Conservation (phyloP, 1,140 invertebrate genomes). For the Drosophila serrata region DNA sequence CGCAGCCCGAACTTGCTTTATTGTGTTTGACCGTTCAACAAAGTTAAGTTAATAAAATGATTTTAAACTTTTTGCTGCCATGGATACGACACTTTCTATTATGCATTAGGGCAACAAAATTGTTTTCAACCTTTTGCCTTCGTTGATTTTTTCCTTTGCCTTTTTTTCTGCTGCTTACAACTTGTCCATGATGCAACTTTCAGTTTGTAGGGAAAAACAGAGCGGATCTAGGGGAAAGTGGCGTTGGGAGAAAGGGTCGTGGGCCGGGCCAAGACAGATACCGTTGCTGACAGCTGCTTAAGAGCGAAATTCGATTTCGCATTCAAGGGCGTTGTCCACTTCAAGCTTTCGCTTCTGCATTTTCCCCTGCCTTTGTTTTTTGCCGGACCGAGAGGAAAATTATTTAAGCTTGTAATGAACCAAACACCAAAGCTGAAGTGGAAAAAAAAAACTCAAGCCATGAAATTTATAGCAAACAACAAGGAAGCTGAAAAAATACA, state of each 20-base stretch:
- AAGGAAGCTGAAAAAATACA: neutral
- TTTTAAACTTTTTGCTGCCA: slow-evolving; percentile 57
- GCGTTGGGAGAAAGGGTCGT: neutral
- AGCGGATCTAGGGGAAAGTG: neutral
- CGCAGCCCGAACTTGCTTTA: slow-evolving; percentile 5
- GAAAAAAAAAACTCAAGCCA: slow-evolving; percentile 22
- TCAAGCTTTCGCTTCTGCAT: slow-evolving; percentile 13
- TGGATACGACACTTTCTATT: slow-evolving; percentile 51
- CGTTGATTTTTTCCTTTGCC: slow-evolving; percentile 3
- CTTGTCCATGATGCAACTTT: slow-evolving; percentile 45
- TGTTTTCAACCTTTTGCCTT: slow-evolving; percentile 45
- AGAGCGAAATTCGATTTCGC: slow-evolving; percentile 58
- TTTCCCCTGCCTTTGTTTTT: neutral
- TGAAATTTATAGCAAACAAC: slow-evolving; percentile 30
- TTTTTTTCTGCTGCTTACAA: slow-evolving; percentile 19
- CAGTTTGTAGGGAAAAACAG: slow-evolving; percentile 9
- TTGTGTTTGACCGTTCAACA: slow-evolving; percentile 23
- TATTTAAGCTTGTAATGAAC: slow-evolving; percentile 50
- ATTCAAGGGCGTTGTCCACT: slow-evolving; percentile 41
- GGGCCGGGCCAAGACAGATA: slow-evolving; percentile 35
- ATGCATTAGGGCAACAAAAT: slow-evolving; percentile 53
- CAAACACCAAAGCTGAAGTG: slow-evolving; percentile 25
- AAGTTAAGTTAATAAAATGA: slow-evolving; percentile 64
- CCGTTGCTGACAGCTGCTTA: slow-evolving; percentile 44
- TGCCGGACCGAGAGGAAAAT: slow-evolving; percentile 2